Evolutionary conservation across 2,113 vertebrate genomes (phyloP).

Genomic region (Crocuta crocuta): DNA sequence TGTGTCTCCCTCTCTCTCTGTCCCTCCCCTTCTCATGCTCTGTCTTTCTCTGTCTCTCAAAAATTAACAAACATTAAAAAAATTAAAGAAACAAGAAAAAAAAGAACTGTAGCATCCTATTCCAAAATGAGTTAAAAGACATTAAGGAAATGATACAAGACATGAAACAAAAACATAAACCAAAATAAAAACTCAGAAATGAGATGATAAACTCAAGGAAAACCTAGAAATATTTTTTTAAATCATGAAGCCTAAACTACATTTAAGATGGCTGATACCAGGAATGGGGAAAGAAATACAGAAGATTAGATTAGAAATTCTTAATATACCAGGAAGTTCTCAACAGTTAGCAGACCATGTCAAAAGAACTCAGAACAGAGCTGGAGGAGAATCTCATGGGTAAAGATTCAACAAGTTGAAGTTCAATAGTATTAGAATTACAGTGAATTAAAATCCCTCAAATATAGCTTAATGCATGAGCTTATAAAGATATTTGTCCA

Average conservation of each 20-base stretch:
- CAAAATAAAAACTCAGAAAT: slow-evolving; percentile 36
- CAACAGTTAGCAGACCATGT: not conserved
- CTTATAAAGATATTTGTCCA: not conserved
- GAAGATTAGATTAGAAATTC: not conserved
- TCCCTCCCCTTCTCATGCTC: no score
- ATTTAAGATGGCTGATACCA: not conserved
- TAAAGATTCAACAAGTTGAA: not conserved
- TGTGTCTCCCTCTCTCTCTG: no score
- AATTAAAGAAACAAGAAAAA: no score
- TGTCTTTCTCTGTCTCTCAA: no score
- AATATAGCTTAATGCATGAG: not conserved
- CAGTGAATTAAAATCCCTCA: not conserved
- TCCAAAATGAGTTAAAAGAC: not conserved
- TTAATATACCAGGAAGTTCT: not conserved
- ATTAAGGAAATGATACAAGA: not conserved
- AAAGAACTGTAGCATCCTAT: not conserved
- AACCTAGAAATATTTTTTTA: not conserved
- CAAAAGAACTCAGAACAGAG: not conserved
- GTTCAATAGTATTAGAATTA: not conserved
- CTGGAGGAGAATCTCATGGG: not conserved
- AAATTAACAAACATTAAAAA: no score
- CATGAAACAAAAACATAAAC: not conserved
- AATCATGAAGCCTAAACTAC: not conserved
- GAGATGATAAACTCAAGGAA: not conserved
- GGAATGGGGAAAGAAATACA: not conserved